These are phyloP conservation scores for Taeniopygia guttata DNA, from an alignment of 2,797 vertebrate genomes.

Conservation along the genomic window DNA sequence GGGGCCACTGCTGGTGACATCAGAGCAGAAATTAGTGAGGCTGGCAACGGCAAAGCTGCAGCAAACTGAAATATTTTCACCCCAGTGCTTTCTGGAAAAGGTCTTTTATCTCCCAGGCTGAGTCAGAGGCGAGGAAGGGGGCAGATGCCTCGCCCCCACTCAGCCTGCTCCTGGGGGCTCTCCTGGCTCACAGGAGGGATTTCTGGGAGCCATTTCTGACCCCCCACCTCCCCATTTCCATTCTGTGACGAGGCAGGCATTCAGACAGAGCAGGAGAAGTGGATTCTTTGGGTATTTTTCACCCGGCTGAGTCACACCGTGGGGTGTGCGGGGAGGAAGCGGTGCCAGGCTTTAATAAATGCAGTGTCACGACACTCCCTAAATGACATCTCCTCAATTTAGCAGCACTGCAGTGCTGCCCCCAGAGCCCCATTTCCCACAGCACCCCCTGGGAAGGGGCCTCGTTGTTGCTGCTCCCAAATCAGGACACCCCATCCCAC, in stretches of 20 bases:
- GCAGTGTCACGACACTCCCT: neutral
- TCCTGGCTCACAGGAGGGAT: neutral
- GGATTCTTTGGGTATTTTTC: neutral
- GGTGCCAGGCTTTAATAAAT: neutral
- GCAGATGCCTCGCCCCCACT: neutral
- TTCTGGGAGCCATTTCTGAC: neutral
- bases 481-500: neutral
- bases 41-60: slow-evolving; percentile 21
- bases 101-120: neutral
- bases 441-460: neutral
- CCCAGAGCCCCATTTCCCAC: neutral
- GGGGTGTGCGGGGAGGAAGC: neutral
- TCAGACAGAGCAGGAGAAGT: neutral
- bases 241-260: neutral
- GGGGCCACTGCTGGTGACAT: slow-evolving; percentile 46
- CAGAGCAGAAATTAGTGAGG: slow-evolving; percentile 20
- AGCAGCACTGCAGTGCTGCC: neutral
- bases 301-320: neutral
- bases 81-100: neutral
- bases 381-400: neutral
- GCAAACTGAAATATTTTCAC: slow-evolving; percentile 11
- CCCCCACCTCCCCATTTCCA: neutral
- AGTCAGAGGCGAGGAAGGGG: neutral
- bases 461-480: neutral
- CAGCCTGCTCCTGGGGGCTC: neutral